Conservation (phyloP, 2,797 vertebrate species). For the Eulemur rubriventer region DNA sequence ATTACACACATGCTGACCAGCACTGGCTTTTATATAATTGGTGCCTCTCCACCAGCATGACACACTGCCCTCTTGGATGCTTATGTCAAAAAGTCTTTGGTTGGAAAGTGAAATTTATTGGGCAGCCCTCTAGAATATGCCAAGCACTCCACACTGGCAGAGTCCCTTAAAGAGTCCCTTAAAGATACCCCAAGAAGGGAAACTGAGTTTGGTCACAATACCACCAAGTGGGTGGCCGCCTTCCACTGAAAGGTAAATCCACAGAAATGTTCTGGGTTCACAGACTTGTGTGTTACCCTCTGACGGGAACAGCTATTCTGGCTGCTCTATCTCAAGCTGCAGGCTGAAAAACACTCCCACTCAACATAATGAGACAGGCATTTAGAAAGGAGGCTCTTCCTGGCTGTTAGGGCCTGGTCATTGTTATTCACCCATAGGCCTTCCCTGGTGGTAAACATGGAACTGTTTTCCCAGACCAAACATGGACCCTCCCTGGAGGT, state of each 20-base stretch:
- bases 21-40: slow-evolving; percentile 79
- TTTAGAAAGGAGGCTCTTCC: slow-evolving; percentile 76
- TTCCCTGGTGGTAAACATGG: slow-evolving; percentile 93
- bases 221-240: slow-evolving; percentile 82
- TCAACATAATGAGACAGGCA: slow-evolving; percentile 73
- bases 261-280: slow-evolving; percentile 65
- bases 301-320: slow-evolving; percentile 75
- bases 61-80: slow-evolving; percentile 80
- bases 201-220: slow-evolving; percentile 78
- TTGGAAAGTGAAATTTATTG: slow-evolving; percentile 67
- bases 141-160: slow-evolving; percentile 66
- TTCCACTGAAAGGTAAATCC: slow-evolving; percentile 77
- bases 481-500: slow-evolving; percentile 83
- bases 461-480: slow-evolving; percentile 91
- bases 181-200: slow-evolving; percentile 81
- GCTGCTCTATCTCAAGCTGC: slow-evolving; percentile 66
- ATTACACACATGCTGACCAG: slow-evolving; percentile 79
- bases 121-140: slow-evolving; percentile 45
- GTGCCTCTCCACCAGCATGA: slow-evolving; percentile 79
- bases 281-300: slow-evolving; percentile 58
- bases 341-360: slow-evolving; percentile 54
- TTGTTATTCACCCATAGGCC: slow-evolving; percentile 92
- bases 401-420: slow-evolving; percentile 86
- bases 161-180: slow-evolving; percentile 73
- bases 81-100: slow-evolving; percentile 78